phyloP scores from a whole-genome alignment of 2,888 invertebrate genomes.

The Deilephila elpenor region DNA sequence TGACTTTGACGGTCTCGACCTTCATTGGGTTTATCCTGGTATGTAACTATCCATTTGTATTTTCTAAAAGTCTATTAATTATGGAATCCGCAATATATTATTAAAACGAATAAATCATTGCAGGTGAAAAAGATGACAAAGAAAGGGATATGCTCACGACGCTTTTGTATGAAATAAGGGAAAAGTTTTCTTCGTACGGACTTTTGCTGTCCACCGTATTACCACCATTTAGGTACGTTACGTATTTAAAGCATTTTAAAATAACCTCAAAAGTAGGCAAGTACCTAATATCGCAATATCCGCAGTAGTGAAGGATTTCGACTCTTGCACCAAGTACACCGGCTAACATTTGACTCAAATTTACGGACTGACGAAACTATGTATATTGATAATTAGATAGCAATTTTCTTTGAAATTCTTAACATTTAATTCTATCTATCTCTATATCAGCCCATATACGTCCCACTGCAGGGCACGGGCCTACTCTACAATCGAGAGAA shows the following conservation, averaged over 20 bases:
- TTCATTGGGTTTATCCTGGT: constrained; percentile 91
- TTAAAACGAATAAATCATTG: constrained; percentile 34
- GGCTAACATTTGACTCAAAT: no score
- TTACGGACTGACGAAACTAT: no score
- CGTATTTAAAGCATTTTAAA: neutral
- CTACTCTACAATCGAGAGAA: no score
- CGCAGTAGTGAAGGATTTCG: no score
- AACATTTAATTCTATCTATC: no score
- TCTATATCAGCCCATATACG: no score
- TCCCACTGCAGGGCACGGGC: no score
- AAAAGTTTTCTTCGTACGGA: constrained; percentile 84
- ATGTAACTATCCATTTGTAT: constrained; percentile 31
- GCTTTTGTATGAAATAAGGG: constrained; percentile 85
- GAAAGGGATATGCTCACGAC: constrained; percentile 84
- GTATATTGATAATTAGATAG: no score
- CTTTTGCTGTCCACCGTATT: constrained; percentile 85
- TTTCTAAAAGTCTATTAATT: neutral
- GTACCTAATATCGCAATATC: neutral
- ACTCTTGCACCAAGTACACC: no score
- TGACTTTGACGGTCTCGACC: constrained; percentile 92
- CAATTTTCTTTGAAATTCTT: no score
- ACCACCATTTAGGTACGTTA: constrained; percentile 82
- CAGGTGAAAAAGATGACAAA: constrained; percentile 75
- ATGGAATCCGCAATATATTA: neutral
- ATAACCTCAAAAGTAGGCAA: neutral